Base-by-base conservation (phyloP, 2,797 vertebrate genomes). In the Champsocephalus gunnari region DNA sequence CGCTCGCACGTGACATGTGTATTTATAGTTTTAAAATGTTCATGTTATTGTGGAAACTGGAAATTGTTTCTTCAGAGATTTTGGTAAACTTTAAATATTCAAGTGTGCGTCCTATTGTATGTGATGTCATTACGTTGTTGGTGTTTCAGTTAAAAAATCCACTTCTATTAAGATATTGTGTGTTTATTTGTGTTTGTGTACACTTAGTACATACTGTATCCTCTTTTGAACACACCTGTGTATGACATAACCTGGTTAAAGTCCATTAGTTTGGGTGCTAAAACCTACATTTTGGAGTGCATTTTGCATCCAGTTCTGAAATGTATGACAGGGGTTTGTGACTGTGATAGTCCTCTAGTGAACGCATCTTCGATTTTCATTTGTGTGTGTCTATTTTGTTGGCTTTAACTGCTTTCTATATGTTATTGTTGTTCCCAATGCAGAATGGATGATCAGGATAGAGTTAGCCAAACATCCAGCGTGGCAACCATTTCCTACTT, bases 391-490 rank as follows among this genome's bases (percentile, higher is more conserved):
- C 12, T 38, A 16, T 58, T 28, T 8, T 14, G 0, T 2, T 19
- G 38, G 47, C 58, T 62, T 64, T 12, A 58, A 11, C 19, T 57
- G 5, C 13, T 32, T 3, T 62, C 24, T 67, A 3, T 21, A 17
- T 64, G 47, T 76, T 3, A 49, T 44, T 76, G 5, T 81, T 38
- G 10, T 72, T 64, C 73, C 13, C 34, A 7, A 56, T 49, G 24
- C 81, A 96, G 95, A 85, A 97, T 98, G 97, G 94, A 95, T 21
- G 96, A 97, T 67, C 94, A 95, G 72, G 95, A 95, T 78, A 88
- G 96, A 81, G 91, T 96, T 9, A 96, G 95, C 73, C 95, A 96
- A 87, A 91, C 96, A 5, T 97, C 96, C 88, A 97, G 96, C 4
- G 85, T 94, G 58, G 95, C 91, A 51, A 97, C 96, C 4, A 93